Base-by-base conservation (phyloP, 2,113 vertebrate genomes). In the Lucifuga dentata region DNA sequence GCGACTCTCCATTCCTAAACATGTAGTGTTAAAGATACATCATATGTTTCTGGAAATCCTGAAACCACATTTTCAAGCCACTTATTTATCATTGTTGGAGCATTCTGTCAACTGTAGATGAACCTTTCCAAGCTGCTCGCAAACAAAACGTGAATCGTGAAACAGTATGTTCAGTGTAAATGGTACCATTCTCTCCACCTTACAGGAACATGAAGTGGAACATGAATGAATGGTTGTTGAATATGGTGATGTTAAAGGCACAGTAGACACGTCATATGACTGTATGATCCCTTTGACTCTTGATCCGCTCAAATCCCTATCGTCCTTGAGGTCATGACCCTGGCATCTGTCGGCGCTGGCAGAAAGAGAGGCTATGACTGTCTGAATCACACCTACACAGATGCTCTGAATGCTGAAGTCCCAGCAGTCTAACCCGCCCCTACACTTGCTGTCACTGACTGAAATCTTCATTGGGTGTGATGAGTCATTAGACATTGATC, bases 351-450 rank as follows among this genome's bases (percentile, higher is more conserved):
- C 77, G 76, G 53, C 53, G 45, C 39, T 17, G 38, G 61, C 67
- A 77, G 75, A 67, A 73, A 64, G 46, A 57, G 64, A 35, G 32
- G 61, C 59, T 43, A 39, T 8, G 15, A 48, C 62, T 23, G 46
- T 39, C 72, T 68, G 65, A 85, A 61, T 76, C 71, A 69, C 68
- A 85, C 88, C 79, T 76, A 81, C 69, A 82, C 83, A 86, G 81
- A 87, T 87, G 83, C 81, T 79, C 41, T 41, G 17, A 36, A 58
- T 63, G 70, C 68, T 64, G 56, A 52, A 68, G 63, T 58, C 78
- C 80, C 55, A 19, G 46, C 32, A 32, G 53, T 46, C 60, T n/a
- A 81, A 64, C 23, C 67, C 49, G 49, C 41, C 58, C 50, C 9
- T 5, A 21, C 16, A 35, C 56, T 79, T 51, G 15, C 57, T 41